phyloP scores from a whole-genome alignment of 2,113 vertebrate genomes.

The Ariopsis seemanni region DNA sequence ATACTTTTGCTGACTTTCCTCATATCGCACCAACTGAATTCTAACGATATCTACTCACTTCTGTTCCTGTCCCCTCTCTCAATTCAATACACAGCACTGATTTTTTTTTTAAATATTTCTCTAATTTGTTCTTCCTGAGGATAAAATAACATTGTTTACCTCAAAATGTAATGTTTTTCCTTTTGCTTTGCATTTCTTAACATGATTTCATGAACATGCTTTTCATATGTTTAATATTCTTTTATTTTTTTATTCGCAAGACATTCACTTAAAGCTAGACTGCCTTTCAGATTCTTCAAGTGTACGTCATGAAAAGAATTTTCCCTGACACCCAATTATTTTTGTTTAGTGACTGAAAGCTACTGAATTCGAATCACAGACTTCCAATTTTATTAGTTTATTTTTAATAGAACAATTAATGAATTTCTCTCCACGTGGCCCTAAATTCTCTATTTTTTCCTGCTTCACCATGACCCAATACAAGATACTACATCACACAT shows the following conservation, averaged over 20 bases:
- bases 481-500: no score
- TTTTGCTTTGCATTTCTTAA: not conserved
- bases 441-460: no score
- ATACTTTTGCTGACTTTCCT: not conserved
- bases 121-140: not conserved
- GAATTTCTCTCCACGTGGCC: no score
- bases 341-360: no score
- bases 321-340: no score
- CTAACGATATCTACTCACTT: not conserved
- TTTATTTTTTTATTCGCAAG: not conserved
- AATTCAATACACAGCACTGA: not conserved
- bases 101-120: not conserved
- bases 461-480: no score
- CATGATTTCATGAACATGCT: not conserved
- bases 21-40: not conserved
- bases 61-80: not conserved
- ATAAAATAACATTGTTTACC: not conserved
- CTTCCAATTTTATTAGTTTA: no score
- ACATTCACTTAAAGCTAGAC: not conserved
- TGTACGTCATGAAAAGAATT: no score
- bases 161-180: not conserved
- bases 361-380: no score
- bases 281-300: no score
- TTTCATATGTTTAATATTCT: not conserved
- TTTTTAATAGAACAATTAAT: no score